Evolutionary conservation across 92 coral and sea anemone genomes (phyloP).

Genomic region (Siderastrea siderea): DNA sequence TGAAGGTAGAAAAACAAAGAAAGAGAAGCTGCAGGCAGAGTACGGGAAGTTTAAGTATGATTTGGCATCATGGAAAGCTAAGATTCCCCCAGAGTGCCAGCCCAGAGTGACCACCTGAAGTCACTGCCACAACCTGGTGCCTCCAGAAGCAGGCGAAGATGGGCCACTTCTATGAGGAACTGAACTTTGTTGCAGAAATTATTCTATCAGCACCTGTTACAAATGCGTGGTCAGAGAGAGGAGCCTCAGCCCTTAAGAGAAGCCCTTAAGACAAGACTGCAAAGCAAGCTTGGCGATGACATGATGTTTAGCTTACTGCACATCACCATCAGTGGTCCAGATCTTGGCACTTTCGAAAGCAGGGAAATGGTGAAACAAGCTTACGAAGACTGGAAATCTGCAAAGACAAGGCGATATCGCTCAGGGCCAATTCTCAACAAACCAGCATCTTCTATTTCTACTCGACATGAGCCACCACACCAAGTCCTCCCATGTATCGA

Average conservation of each 20-base stretch:
- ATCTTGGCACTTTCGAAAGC: conserved; percentile 34
- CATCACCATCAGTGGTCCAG: conserved; percentile 51
- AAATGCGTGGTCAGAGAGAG: conserved; percentile 43
- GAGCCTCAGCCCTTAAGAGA: conserved; percentile 49
- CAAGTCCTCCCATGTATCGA: conserved; percentile 34
- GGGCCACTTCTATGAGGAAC: conserved; percentile 43
- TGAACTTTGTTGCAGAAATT: conserved; percentile 38
- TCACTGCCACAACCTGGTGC: conserved; percentile 39
- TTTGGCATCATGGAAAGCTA: conserved; percentile 50
- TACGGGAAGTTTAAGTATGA: conserved; percentile 37
- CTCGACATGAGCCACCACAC: conserved; percentile 11
- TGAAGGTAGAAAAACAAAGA: conserved; percentile 13
- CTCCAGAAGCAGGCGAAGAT: conserved; percentile 38
- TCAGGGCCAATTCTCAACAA: conserved; percentile 13
- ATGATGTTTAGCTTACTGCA: conserved; percentile 47
- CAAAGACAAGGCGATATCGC: conserved; percentile 30
- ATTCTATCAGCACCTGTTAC: conserved; percentile 44
- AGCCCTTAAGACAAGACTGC: conserved; percentile 49
- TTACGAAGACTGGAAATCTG: conserved; percentile 26
- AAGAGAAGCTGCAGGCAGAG: conserved; percentile 34
- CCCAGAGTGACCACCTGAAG: conserved; percentile 40
- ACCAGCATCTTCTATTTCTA: conserved; percentile 14
- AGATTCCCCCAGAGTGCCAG: conserved; percentile 43
- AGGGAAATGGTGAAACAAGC: conserved; percentile 32
- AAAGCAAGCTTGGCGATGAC: conserved; percentile 36